phyloP scores from a whole-genome alignment of 64 coral and sea anemone genomes.

The Montipora capricornis region DNA sequence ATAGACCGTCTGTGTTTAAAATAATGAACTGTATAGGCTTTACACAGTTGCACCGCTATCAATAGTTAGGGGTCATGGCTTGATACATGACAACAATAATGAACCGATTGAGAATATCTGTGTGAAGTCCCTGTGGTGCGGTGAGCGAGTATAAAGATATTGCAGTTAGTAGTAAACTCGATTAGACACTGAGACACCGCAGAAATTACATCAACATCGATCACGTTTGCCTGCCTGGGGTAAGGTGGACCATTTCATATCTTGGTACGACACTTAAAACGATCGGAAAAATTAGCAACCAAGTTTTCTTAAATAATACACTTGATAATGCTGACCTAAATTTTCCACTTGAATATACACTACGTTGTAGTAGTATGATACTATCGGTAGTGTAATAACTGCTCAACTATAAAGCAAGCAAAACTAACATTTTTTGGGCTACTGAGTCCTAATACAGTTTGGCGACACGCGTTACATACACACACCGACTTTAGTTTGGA shows the following conservation, averaged over 20 bases:
- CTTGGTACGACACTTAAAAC: neutral
- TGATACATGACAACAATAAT: conserved; percentile 60
- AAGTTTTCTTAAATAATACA: neutral
- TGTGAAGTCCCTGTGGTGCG: conserved; percentile 37
- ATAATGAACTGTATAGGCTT: conserved; percentile 37
- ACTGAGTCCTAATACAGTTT: neutral
- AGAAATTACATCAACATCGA: neutral
- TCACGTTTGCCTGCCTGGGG: neutral
- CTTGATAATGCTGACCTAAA: neutral
- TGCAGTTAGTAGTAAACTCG: conserved; percentile 26
- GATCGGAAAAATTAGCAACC: neutral
- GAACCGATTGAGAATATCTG: conserved; percentile 48
- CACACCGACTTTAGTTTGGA: neutral
- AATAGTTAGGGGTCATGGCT: conserved; percentile 61
- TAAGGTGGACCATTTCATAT: neutral
- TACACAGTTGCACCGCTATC: conserved; percentile 25
- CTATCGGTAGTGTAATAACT: neutral
- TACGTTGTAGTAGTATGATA: neutral
- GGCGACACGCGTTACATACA: neutral
- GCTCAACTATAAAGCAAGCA: neutral
- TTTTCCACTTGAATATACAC: neutral
- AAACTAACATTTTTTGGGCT: neutral
- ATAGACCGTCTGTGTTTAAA: conserved; percentile 26
- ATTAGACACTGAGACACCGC: neutral
- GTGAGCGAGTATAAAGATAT: conserved; percentile 3